Percentiles rank a stretch among this genome's conserved stretches.
Evolutionary conservation across 2,113 vertebrate genomes (phyloP).

Genomic region (Bungarus multicinctus): DNA sequence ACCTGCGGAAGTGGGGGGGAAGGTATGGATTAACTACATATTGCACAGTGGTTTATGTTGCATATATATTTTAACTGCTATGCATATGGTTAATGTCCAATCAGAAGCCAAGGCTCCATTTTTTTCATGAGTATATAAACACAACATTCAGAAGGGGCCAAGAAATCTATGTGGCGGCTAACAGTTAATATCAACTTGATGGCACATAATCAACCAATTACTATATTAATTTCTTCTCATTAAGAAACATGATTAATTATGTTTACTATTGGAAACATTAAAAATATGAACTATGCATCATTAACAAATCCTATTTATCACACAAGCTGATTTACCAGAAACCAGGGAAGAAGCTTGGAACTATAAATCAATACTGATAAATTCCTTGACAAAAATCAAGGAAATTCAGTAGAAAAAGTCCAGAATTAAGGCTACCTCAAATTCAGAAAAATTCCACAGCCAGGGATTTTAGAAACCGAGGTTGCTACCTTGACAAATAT

Average conservation of each 20-base stretch:
- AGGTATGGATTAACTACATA: neutral
- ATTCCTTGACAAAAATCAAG: neutral
- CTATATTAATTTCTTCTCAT: neutral
- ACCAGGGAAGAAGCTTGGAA: neutral
- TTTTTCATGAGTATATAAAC: neutral
- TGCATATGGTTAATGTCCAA: neutral
- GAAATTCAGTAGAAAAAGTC: neutral
- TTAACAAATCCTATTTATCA: neutral
- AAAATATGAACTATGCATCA: neutral
- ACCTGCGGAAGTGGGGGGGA: slow-evolving; percentile 69
- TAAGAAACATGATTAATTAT: neutral
- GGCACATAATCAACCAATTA: neutral
- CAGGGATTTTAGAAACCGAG: neutral
- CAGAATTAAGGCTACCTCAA: neutral
- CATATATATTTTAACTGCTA: neutral
- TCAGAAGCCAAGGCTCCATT: neutral
- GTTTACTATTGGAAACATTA: neutral
- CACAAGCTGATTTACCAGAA: neutral
- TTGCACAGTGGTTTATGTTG: neutral
- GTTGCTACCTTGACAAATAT: neutral
- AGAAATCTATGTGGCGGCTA: neutral
- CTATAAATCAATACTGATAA: neutral
- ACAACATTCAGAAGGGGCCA: neutral
- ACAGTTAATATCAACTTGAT: neutral
- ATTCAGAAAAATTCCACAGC: neutral